Evolutionary conservation across 2,888 invertebrate genomes (phyloP).

Genomic region (Boloria euphrosyne): DNA sequence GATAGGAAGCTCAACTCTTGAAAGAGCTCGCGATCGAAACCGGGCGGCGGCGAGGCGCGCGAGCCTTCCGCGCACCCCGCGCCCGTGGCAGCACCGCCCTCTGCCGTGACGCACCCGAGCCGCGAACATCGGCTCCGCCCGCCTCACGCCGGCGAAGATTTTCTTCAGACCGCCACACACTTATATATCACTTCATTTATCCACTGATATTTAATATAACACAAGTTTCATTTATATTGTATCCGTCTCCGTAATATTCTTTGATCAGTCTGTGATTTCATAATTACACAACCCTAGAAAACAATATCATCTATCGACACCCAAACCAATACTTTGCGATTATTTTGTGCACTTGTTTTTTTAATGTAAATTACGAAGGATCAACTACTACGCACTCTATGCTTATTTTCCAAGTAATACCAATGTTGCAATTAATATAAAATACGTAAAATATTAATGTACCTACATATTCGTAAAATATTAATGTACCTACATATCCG

Average conservation of each 20-base stretch:
- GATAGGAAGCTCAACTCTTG: slow-evolving; percentile 81
- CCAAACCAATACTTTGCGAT: slow-evolving; percentile 55
- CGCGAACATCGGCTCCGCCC: slow-evolving; percentile 73
- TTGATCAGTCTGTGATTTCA: slow-evolving; percentile 55
- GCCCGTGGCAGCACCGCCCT: slow-evolving; percentile 72
- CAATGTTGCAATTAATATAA: no score
- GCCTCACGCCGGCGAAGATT: slow-evolving; percentile 54
- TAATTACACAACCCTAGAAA: slow-evolving; percentile 57
- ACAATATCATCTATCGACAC: slow-evolving; percentile 57
- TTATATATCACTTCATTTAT: slow-evolving; percentile 43
- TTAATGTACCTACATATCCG: no score
- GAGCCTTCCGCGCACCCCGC: slow-evolving; percentile 79
- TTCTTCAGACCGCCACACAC: slow-evolving; percentile 43
- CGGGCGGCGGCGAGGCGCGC: slow-evolving; percentile 80
- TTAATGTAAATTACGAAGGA: no score
- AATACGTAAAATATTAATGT: no score
- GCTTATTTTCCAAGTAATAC: no score
- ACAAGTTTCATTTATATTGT: slow-evolving; percentile 52
- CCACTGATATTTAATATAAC: slow-evolving; percentile 48
- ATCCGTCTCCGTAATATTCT: slow-evolving; percentile 50
- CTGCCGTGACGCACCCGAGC: slow-evolving; percentile 74
- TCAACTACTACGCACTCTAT: no score
- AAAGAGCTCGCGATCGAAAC: slow-evolving; percentile 82
- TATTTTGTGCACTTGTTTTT: slow-evolving; percentile 15
- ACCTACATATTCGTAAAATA: no score